These are phyloP conservation scores for Silurus glanis DNA, from an alignment of 2,113 vertebrate species.

Conservation along the genomic window DNA sequence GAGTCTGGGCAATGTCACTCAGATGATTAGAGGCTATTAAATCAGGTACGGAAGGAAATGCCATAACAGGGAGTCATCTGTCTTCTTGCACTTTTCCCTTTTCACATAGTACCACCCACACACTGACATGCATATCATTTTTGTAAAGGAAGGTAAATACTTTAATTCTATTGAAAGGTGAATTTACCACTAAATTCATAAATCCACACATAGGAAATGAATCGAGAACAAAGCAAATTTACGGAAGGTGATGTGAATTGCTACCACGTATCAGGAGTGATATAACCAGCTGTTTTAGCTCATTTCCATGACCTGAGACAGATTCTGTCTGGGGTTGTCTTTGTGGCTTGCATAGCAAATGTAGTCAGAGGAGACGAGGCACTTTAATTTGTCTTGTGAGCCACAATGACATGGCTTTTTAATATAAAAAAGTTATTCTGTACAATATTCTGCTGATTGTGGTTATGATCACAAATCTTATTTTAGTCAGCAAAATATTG, in stretches of 20 bases:
- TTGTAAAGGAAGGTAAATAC: not conserved
- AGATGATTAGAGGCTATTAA: conserved; percentile 50
- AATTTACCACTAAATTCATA: not conserved
- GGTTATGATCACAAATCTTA: not conserved
- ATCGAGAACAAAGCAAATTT: not conserved
- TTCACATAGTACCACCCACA: conserved; percentile 7
- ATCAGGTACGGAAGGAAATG: conserved; percentile 61
- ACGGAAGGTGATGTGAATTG: not conserved
- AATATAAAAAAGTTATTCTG: not conserved
- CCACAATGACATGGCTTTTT: not conserved
- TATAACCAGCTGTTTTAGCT: conserved; percentile 1
- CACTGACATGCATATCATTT: conserved; percentile 42
- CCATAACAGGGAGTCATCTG: conserved; percentile 58
- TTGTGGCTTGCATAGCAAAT: conserved; percentile 20
- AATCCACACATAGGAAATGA: not conserved
- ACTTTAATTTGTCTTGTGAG: not conserved
- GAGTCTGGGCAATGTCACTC: conserved; percentile 51
- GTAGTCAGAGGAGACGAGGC: not conserved
- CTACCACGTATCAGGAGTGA: conserved; percentile 22
- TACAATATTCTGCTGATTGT: not conserved
- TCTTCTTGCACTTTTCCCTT: conserved; percentile 10
- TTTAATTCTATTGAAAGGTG: not conserved
- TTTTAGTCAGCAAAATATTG: not conserved
- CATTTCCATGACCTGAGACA: conserved; percentile 35
- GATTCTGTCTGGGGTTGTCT: conserved; percentile 22